Evolutionary conservation across 2,797 vertebrate species (phyloP), one percentile per base, ranked within the genome.

Genomic region (Pelodytes ibericus): DNA sequence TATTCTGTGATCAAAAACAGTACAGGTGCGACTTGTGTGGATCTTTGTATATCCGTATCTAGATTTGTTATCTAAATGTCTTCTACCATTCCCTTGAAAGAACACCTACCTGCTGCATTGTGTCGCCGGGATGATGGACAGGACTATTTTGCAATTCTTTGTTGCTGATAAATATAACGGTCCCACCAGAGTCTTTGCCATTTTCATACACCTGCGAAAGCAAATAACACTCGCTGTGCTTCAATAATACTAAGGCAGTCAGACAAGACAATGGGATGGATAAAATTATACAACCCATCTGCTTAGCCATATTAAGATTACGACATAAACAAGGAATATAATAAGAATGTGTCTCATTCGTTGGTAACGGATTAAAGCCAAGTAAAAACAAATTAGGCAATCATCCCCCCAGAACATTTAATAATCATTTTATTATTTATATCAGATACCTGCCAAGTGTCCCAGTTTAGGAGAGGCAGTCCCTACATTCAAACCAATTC

Each of bases 201-300:
- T 75, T 82, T 77, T 85, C 72, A 80, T 51, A 79, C 26, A 86
- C 31, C 84, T 88, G 62, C 70, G 83, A 84, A 80, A 81, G 8
- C 79, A 68, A 79, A 4, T 5, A 44, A 51, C 24, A 47, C 8
- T 71, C 44, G 49, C 1, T 20, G 49, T 53, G 49, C 20, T 53
- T 53, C n/a, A 53, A 53, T 53, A 53, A 53, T 22, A 22, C 49
- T 7, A 53, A 24, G 4, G n/a, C 49, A 25, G 20, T 3, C 3
- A 53, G 6, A 22, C 20, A 22, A 53, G 49, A 53, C 5, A 53
- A 24, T 53, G 20, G n/a, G 18, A 20, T 15, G 11, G 11, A 18
- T n/a, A 18, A n/a, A 49, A 4, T 53, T 24, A 24, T 20, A 8
- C 49, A 24, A 24, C 16, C n/a, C 49, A 53, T 20, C 49, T 53